Base-by-base conservation (phyloP, 2,888 invertebrate genomes). In the Automeris io region DNA sequence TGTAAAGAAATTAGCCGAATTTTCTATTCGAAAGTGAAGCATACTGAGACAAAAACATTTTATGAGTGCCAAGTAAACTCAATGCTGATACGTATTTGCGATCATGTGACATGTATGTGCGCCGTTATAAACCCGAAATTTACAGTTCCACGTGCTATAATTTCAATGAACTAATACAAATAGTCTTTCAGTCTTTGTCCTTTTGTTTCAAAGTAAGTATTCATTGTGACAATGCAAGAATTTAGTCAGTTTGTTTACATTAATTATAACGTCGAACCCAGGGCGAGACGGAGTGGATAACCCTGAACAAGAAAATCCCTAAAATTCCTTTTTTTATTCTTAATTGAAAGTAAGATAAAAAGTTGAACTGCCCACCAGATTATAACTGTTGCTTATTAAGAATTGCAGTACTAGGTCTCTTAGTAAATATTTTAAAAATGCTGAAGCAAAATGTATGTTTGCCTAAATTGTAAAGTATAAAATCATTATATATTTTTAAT, bases 151-250 rank as follows among this genome's bases (percentile, higher is more conserved):
- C 65, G 63, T 69, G 71, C 47, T 60, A 45, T 46, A 49, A 61
- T 67, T 67, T 58, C 62, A 57, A 67, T 70, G 68, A 66, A 63
- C 66, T 67, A 61, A 53, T 53, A 46, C 48, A 38, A 51, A 51
- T 46, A 52, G 52, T 56, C 49, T 51, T 55, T 54, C 49, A 48
- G 41, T 46, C 57, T 61, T 62, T 61, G 59, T 63, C 42, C 49
- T 58, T 61, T 66, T 65, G 57, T 68, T 44, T 44, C 31, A 46
- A 42, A 39, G 37, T 40, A 33, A 38, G 40, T 39, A 39, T 32
- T 13, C 43, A 48, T 51, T 48, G 46, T 47, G 45, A 52, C 49
- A 49, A 49, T 43, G 43, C 49, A 43, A 39, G 35, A 38, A 46
- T 55, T 59, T 54, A 49, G 47, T 57, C 23, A 11, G 33, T 46